Evolutionary conservation across 1,140 invertebrate species (phyloP).

Genomic region (Conus ventricosus): DNA sequence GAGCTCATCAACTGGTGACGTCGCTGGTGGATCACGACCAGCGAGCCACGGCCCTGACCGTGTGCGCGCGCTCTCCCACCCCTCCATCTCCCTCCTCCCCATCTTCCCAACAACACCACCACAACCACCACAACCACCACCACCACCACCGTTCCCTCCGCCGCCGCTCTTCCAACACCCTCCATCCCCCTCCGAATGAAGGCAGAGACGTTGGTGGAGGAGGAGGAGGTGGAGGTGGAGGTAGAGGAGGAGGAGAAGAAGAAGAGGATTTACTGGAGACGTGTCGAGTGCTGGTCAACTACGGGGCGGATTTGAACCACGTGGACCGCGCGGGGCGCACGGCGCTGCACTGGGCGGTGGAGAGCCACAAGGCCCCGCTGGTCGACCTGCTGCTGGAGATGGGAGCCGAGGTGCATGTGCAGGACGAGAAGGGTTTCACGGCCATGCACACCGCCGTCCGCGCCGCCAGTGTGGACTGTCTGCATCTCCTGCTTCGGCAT

Average conservation of each 20-base stretch:
- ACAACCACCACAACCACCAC: not conserved
- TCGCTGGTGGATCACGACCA: not conserved
- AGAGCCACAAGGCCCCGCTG: not conserved
- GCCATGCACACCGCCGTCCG: not conserved
- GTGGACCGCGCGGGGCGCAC: not conserved
- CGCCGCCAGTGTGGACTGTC: not conserved
- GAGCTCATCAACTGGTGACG: not conserved
- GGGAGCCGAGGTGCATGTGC: not conserved
- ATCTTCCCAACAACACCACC: not conserved
- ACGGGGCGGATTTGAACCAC: slow-evolving; percentile 15
- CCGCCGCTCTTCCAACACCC: not conserved
- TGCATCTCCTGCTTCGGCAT: not conserved
- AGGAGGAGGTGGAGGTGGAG: not conserved
- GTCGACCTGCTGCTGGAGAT: not conserved
- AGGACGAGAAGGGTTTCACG: not conserved
- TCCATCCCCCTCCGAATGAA: not conserved
- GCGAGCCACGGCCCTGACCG: not conserved
- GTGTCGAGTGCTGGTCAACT: slow-evolving; percentile 5
- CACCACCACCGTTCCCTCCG: not conserved
- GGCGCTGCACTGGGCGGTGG: slow-evolving; percentile 16
- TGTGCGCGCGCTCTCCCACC: not conserved
- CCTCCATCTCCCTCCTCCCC: not conserved
- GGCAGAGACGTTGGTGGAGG: not conserved
- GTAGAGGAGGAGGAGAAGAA: not conserved
- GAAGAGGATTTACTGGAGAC: not conserved